Base-by-base conservation (phyloP, 2,797 vertebrate genomes). In the Pelochelys cantorii region DNA sequence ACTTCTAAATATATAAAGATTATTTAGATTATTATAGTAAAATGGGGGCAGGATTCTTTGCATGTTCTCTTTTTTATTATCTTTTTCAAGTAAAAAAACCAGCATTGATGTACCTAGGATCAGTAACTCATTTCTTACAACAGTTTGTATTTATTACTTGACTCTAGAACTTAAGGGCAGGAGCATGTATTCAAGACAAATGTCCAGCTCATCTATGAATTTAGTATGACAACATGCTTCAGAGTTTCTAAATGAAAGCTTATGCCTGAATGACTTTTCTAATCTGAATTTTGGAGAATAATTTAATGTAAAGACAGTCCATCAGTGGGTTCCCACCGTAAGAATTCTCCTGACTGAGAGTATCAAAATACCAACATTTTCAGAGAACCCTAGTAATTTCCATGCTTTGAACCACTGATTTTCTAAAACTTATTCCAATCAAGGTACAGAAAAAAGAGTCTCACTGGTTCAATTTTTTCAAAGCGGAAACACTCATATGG, bases 221-320 rank as follows among this genome's bases (percentile, higher is more conserved):
- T 91, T 79, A 84, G 57, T 84, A 93, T 87, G 79, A 68, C 56
- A 94, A 80, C 71, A 85, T 56, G 56, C 77, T 85, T 2, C 53
- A 54, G 3, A 74, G 89, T 84, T 95, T 53, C 79, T 90, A 92
- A 62, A 53, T 5, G 83, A 55, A 84, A 85, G 52, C 22, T 12
- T 48, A 59, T 11, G 29, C 11, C 25, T 77, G 77, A 86, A 81
- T 78, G 83, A 86, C 79, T 77, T 1, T 1, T 0, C n/a, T 29
- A 81, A 52, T 48, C 84, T 81, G 2, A 5, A 31, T 56, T 80
- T 23, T 55, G 79, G 93, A 53, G 74, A 42, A 90, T 29, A 84
- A 86, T 80, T 88, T 81, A 56, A 55, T 37, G 31, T 62, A 71
- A 80, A 92, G 80, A 60, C 81, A 84, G 5, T 52, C 93, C 31